Evolutionary conservation across 2,888 invertebrate species (phyloP).

Genomic region (Eulithis prunata): DNA sequence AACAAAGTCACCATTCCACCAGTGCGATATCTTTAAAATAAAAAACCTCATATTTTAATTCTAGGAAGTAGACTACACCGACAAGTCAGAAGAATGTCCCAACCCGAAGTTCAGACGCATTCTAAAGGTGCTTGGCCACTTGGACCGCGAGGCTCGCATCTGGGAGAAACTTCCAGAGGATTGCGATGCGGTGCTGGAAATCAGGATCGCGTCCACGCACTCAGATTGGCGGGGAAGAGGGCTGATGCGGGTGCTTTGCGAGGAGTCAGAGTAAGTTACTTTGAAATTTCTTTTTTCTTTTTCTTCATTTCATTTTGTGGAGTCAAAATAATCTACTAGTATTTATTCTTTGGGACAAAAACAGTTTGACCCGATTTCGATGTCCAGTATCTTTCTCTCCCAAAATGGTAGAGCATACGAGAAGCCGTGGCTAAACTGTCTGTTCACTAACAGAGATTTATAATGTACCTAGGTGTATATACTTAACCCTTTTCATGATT

Average conservation of each 20-base stretch:
- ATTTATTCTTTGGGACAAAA: too few species aligned
- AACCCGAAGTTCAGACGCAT: slow-evolving; percentile 87
- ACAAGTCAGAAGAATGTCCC: slow-evolving; percentile 81
- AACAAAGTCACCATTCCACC: too few species aligned
- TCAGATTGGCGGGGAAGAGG: slow-evolving; percentile 87
- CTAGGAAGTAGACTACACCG: slow-evolving; percentile 69
- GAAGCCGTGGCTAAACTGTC: too few species aligned
- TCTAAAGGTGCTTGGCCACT: slow-evolving; percentile 82
- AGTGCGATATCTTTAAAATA: background rate
- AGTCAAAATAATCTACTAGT: too few species aligned
- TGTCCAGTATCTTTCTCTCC: too few species aligned
- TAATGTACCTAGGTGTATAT: too few species aligned
- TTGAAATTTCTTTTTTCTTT: background rate
- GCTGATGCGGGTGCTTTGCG: slow-evolving; percentile 87
- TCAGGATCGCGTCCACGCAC: slow-evolving; percentile 87
- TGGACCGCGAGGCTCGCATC: slow-evolving; percentile 84
- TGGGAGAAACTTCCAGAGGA: slow-evolving; percentile 83
- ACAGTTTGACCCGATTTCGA: too few species aligned
- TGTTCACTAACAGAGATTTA: too few species aligned
- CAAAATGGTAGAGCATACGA: too few species aligned
- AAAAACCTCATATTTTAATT: background rate
- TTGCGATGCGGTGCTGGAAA: slow-evolving; percentile 82
- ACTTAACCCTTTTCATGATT: too few species aligned
- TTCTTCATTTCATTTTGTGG: too few species aligned
- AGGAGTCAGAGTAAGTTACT: slow-evolving; percentile 86